Base-by-base conservation (phyloP, 2,113 vertebrate species). In the Mustela nigripes region DNA sequence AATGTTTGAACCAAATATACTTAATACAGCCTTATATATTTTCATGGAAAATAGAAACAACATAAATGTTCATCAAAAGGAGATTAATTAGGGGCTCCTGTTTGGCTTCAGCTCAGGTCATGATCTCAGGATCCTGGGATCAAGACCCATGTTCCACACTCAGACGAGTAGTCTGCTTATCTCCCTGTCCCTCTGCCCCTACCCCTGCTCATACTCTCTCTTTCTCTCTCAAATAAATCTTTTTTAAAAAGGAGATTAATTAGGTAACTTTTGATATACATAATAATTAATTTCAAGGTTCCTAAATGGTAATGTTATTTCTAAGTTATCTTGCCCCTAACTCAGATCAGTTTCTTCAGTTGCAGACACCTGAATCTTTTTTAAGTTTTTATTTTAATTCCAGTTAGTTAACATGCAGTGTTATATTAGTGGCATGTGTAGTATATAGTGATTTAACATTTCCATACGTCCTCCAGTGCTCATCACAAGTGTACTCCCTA, bases 1-100 rank as follows among this genome's bases (percentile, higher is more conserved):
- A 91, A 85, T 80, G 26, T 50, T 84, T 9, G 28, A 58, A 82
- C 2, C 4, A 79, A 90, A 82, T 89, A 50, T 50, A 28, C 56
- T 67, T 67, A 56, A 87, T 45, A 36, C 1, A 74, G 12, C 8
- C 39, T 88, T 60, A 53, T 2, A 62, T 18, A 33, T 36, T 45
- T 73, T 48, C 12, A 60, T 80, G 33, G 10, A 62, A 92, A 95
- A 45, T 1, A 86, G 24, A 90, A 79, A 73, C 5, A 33, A 69
- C 8, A 22, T 73, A 62, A 91, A 97, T 80, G n/a, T 80, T 94
- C 56, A 93, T 31, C 45, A 69, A 81, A 88, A 73, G n/a, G 39
- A 97, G 69, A 86, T 78, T 56, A 89, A 85, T 80, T 50, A 50
- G 21, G 33, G 67, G 33, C 2, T 8, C 3, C 67, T n/a, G 31